Evolutionary conservation across 64 coral and sea anemone genomes (phyloP), one percentile per base, ranked within the genome.

Genomic region (Orbicella faveolata): DNA sequence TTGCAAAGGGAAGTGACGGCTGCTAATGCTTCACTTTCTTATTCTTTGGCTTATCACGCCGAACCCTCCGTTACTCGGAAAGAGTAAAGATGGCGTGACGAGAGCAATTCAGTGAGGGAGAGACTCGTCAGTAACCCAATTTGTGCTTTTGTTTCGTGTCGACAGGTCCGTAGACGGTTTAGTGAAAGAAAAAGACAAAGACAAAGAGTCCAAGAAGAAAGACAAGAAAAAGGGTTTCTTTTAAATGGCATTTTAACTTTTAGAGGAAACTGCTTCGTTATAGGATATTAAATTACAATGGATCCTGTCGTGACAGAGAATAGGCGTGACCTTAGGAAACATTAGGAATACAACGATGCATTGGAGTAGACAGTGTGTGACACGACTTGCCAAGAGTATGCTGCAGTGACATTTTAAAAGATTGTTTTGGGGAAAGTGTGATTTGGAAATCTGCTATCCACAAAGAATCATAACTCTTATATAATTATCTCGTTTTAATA

Each of bases 191-290:
- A 92, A 92, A 41, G 86, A 88, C 19, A 88, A 87, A 63, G 83
- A 92, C 48, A 79, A 87, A 26, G 80, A 92, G 61, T 4, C 20
- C 77, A 88, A 88, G 55, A 92, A 92, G 75, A 82, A 92, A n/a
- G 80, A 92, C 48, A 92, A 92, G 77, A 92, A 87, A 68, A 92
- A 92, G 74, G 90, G 90, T 64, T 92, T 92, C 90, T 92, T 92
- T 92, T 92, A 92, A 77, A 63, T 66, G 23, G 33, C 37, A 16
- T 85, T 85, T 52, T 52, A 48, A 72, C 19, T 17, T 63, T 9
- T 18, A 57, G 64, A 85, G 33, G 11, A 52, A 44, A 51, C 21
- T 62, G 23, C 35, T 30, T 13, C 75, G 14, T 17, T 12, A 25
- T 66, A 72, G 18, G 36, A 68, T 52, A 72, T 34, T 61, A 33